Percentiles rank a stretch among this genome's conserved stretches.
These are phyloP conservation scores for Campopleginae sp. DNA, from an alignment of 2,888 invertebrate species.

Conservation along the genomic window DNA sequence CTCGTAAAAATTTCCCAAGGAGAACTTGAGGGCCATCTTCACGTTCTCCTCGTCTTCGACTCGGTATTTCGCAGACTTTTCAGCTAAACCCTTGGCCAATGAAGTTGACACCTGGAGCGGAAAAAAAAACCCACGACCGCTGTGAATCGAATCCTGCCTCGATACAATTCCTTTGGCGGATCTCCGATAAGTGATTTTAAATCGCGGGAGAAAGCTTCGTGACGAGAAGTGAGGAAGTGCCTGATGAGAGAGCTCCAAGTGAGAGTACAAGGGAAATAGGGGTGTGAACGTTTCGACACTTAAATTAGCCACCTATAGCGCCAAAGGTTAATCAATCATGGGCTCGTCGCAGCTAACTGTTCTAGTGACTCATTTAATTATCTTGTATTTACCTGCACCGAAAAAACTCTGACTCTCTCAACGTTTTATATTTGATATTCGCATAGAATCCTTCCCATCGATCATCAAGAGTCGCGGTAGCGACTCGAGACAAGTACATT, in stretches of 20 bases:
- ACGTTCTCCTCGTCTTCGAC: conserved; percentile 56
- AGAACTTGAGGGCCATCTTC: conserved; percentile 80
- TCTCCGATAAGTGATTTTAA: conserved; percentile 80
- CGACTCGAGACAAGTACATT: too few species aligned
- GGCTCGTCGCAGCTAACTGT: conserved; percentile 69
- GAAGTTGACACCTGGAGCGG: conserved; percentile 45
- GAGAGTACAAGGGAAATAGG: conserved; percentile 68
- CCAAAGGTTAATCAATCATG: conserved; percentile 82
- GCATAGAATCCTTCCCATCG: conserved; percentile 2
- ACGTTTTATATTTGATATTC: conserved; percentile 31
- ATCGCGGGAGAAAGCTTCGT: conserved; percentile 73
- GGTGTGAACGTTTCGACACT: conserved; percentile 75
- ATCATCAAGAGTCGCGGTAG: too few species aligned
- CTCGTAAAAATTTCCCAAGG: conserved; percentile 81
- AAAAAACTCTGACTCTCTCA: conserved; percentile 17
- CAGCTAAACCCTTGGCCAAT: neutral
- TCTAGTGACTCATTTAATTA: conserved; percentile 80
- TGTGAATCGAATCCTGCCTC: conserved; percentile 66
- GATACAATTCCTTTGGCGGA: conserved; percentile 78
- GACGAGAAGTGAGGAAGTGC: conserved; percentile 56
- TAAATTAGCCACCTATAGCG: conserved; percentile 83
- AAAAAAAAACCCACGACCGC: conserved; percentile 56
- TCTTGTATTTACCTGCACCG: conserved; percentile 41
- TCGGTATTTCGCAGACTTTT: neutral
- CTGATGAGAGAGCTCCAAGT: conserved; percentile 67